Evolutionary conservation across 2,797 vertebrate species (phyloP), one percentile per base, ranked within the genome.

Genomic region (Poeciliopsis presidionis): DNA sequence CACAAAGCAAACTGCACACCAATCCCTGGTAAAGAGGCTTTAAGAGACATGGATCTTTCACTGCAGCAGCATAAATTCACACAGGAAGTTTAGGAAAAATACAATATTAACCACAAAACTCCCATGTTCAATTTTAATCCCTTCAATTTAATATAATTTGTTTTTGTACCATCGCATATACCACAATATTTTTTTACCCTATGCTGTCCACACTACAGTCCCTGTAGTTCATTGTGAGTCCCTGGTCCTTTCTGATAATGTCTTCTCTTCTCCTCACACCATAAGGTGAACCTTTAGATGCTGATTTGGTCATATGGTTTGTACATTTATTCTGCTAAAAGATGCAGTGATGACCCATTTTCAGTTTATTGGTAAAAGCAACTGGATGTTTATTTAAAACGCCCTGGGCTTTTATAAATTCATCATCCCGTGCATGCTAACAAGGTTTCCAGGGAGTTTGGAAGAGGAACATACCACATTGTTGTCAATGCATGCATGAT

Each of bases 1-100:
- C 70, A 30, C 70, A 61, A n/a, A 76, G 86, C 81, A 76, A 70
- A 45, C 41, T 45, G 67, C 67, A 70, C 41, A 70, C 12, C 25
- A 3, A 20, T 39, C 39, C 22, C 65, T 43, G 25, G 67, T 70
- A 45, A 70, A 41, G 20, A 67, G 36, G 36, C 9, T 67, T 67
- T 41, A 11, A 41, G 12, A 41, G 63, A 41, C 39, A 28, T 28
- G 41, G 12, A 43, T 43, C 11, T 43, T 69, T 43, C 9, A 43
- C 39, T 69, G 65, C 36, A 69, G 39, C 39, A 69, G 65, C 65
- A 43, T 5, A 12, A 43, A 41, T 39, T 67, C 12, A 25, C 20
- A 45, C 41, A 13, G 25, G 13, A 13, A n/a, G 7, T 43, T 69
- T n/a, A 22, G 7, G n/a, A 45, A 7, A 39, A 67, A 41, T 41